These are phyloP conservation scores for Aurelia sp. DNA, from an alignment of 30 jellyfish, hydroid and myxozoan species.

Conservation along the genomic window DNA sequence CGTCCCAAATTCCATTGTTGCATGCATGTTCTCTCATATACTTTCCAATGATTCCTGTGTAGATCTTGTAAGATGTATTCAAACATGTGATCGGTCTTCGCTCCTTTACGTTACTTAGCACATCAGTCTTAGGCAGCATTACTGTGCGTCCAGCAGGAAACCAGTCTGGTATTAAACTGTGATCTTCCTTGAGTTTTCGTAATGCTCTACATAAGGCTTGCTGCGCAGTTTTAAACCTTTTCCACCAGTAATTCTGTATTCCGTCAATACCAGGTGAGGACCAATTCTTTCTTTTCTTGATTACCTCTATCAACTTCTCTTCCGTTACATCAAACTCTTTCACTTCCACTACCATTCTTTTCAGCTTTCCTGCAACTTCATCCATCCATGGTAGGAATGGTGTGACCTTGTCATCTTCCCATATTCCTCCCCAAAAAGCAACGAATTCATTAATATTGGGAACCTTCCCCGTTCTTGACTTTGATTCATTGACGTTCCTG, in stretches of 20 bases:
- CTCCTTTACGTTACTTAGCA: slow-evolving; percentile 3
- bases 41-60: slow-evolving; percentile 12
- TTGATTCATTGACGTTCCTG: slow-evolving; percentile 19
- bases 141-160: slow-evolving; percentile 18
- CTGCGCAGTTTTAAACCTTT: no score
- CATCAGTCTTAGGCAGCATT: slow-evolving; percentile 14
- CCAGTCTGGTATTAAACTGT: slow-evolving; percentile 10
- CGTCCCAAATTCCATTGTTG: slow-evolving; percentile 19
- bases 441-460: neutral
- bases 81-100: slow-evolving; percentile 18
- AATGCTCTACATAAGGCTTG: no score
- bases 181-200: neutral
- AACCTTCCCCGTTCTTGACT: slow-evolving; percentile 12
- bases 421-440: neutral
- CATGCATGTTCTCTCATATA: slow-evolving; percentile 30
- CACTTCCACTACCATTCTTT: slow-evolving; percentile 32
- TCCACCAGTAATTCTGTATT: slow-evolving; percentile 30
- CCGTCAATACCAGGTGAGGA: slow-evolving; percentile 39
- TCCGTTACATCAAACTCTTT: slow-evolving; percentile 27
- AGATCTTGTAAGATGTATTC: no score
- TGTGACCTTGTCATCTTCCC: slow-evolving; percentile 19
- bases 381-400: slow-evolving; percentile 28
- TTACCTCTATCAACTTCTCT: slow-evolving; percentile 24
- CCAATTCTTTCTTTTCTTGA: slow-evolving; percentile 36
- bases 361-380: slow-evolving; percentile 44